phyloP scores from a whole-genome alignment of 2,113 vertebrate genomes.

The Glaucomys volans region DNA sequence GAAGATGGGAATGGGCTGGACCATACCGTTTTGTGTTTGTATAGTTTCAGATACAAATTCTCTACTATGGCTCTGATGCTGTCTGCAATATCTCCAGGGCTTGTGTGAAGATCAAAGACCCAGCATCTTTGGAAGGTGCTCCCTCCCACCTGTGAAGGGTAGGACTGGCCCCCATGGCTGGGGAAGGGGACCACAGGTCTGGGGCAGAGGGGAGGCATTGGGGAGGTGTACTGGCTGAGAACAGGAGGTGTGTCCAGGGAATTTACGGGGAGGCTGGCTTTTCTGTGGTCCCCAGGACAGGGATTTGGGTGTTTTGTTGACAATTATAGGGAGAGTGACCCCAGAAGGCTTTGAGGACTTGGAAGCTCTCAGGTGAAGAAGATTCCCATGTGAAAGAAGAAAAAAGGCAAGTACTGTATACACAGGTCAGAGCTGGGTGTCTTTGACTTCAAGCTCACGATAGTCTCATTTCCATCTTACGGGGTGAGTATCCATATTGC shows the following conservation, averaged over 20 bases:
- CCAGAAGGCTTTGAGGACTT: background rate
- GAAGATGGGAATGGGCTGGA: background rate
- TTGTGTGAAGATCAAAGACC: background rate
- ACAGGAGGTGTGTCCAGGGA: background rate
- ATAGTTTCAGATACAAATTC: background rate
- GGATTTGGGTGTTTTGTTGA: background rate
- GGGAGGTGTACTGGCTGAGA: background rate
- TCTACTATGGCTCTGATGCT: background rate
- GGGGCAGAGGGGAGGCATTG: background rate
- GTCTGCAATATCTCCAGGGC: background rate
- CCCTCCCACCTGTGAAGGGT: background rate
- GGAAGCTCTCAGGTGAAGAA: background rate
- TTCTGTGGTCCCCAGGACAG: background rate
- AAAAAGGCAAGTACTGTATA: background rate
- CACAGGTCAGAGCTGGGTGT: background rate
- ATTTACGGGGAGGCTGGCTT: background rate
- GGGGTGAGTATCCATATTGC: background rate
- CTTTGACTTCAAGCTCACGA: background rate
- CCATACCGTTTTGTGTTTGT: background rate
- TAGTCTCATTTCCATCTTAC: too few species aligned
- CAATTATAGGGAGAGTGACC: background rate
- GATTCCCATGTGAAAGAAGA: background rate
- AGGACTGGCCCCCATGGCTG: accelerated
- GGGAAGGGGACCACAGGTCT: accelerated
- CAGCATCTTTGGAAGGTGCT: background rate